Evolutionary conservation across 37 sponge, comb jelly and placozoan species (phyloP).

Genomic region (Sycon ciliatum): DNA sequence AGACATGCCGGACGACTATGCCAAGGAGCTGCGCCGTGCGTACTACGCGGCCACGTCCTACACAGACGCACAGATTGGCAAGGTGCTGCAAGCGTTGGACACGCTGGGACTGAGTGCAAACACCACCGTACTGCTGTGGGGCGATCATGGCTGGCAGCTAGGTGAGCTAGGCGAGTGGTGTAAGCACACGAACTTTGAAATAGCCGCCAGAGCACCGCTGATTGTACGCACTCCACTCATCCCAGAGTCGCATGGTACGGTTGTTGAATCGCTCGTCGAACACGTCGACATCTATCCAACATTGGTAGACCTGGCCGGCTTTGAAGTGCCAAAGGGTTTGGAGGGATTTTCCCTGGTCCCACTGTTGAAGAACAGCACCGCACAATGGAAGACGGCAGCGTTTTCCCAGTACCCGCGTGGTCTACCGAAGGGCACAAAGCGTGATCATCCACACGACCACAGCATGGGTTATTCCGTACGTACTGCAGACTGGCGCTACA

Average conservation of each 20-base stretch:
- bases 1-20: not conserved
- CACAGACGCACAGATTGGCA: slow-evolving; percentile 30
- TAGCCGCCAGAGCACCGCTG: slow-evolving; percentile 41
- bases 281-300: slow-evolving; percentile 40
- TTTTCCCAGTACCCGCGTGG: slow-evolving; percentile 40
- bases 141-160: slow-evolving; percentile 44
- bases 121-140: slow-evolving; percentile 37
- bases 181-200: slow-evolving; percentile 47
- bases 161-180: slow-evolving; percentile 11
- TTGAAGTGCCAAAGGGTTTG: slow-evolving; percentile 18
- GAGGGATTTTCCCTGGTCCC: slow-evolving; percentile 30
- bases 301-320: slow-evolving; percentile 20
- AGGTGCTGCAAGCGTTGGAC: slow-evolving; percentile 26
- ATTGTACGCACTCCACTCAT: slow-evolving; percentile 35
- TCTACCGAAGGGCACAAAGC: not conserved
- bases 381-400: slow-evolving; percentile 31
- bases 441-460: no score
- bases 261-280: slow-evolving; percentile 19
- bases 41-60: slow-evolving; percentile 36
- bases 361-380: slow-evolving; percentile 13
- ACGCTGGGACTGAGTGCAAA: slow-evolving; percentile 16
- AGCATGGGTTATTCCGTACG: slow-evolving; percentile 45
- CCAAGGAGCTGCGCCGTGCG: not conserved
- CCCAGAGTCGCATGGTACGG: slow-evolving; percentile 28
- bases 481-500: slow-evolving; percentile 30